Conservation (phyloP, 2,888 invertebrate species). For the Lissocephala sabroskyi region DNA sequence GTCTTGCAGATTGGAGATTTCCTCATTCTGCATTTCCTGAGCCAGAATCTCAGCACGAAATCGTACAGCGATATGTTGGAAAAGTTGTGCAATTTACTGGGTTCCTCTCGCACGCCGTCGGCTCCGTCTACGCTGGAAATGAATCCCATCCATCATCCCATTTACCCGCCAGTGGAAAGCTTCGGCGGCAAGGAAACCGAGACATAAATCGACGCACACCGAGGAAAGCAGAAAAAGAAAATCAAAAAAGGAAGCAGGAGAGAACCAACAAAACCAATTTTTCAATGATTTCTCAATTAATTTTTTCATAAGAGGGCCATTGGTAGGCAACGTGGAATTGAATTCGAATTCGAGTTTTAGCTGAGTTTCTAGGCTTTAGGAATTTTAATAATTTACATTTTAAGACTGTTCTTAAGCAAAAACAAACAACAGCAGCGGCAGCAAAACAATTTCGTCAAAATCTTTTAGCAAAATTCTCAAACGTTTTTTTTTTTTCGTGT, state of each 20-base stretch:
- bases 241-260: too few relatives aligned
- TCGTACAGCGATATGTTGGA: constrained; percentile 86
- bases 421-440: too few relatives aligned
- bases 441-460: constrained; percentile 17
- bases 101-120: constrained; percentile 84
- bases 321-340: constrained; percentile 11
- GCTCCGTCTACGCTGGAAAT: constrained; percentile 91
- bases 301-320: constrained; percentile 38
- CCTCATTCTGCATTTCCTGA: constrained; percentile 85
- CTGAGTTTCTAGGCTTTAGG: constrained; percentile 32
- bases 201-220: constrained; percentile 76
- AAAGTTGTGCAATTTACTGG: constrained; percentile 75
- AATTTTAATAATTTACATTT: constrained; percentile 20
- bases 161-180: constrained; percentile 81
- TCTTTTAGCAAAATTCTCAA: constrained; percentile 52
- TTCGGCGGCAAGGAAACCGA: constrained; percentile 87
- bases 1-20: constrained; percentile 87
- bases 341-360: constrained; percentile 31
- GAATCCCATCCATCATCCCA: constrained; percentile 88
- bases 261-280: constrained; percentile 37
- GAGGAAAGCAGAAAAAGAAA: too few relatives aligned
- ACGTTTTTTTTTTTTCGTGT: constrained; percentile 3
- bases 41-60: constrained; percentile 89
- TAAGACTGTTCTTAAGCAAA: constrained; percentile 54
- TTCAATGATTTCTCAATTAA: constrained; percentile 67